Percentiles rank a stretch among this genome's conserved stretches.
phyloP scores from a whole-genome alignment of 2,113 vertebrate species.

The Fulmarus glacialis region DNA sequence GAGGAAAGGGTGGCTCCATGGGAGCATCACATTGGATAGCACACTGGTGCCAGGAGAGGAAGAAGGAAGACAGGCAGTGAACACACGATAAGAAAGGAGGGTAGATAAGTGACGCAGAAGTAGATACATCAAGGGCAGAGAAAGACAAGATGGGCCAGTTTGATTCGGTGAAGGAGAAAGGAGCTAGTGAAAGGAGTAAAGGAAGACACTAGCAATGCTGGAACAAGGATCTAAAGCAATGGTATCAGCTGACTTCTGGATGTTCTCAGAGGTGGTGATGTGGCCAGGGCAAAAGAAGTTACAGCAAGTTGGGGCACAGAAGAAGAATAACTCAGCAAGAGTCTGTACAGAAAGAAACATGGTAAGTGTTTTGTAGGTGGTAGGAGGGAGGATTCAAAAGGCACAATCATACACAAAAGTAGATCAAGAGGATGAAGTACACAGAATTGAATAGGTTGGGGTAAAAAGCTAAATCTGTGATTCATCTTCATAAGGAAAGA shows the following conservation, averaged over 20 bases:
- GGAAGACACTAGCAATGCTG: not conserved
- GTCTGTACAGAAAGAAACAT: not conserved
- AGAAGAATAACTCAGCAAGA: not conserved
- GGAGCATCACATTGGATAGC: not conserved
- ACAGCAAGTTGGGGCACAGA: not conserved
- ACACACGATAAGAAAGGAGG: not conserved
- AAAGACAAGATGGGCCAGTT: not conserved
- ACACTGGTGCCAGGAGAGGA: not conserved
- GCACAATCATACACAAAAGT: not conserved
- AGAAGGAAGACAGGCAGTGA: not conserved
- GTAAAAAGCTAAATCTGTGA: not conserved
- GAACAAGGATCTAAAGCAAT: not conserved
- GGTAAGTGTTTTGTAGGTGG: not conserved
- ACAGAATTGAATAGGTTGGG: not conserved
- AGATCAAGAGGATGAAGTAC: not conserved
- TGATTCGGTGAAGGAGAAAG: not conserved
- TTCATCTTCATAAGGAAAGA: conserved; percentile 27
- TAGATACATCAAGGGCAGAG: not conserved
- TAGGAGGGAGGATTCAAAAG: conserved; percentile 1
- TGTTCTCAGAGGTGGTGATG: not conserved
- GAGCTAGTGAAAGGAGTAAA: not conserved
- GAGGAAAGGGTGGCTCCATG: not conserved
- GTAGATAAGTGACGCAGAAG: not conserved
- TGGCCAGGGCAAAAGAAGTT: not conserved
- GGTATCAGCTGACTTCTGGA: not conserved